Evolutionary conservation across 30 jellyfish, hydroid and myxozoan genomes (phyloP).

Genomic region (Aurelia sp.): DNA sequence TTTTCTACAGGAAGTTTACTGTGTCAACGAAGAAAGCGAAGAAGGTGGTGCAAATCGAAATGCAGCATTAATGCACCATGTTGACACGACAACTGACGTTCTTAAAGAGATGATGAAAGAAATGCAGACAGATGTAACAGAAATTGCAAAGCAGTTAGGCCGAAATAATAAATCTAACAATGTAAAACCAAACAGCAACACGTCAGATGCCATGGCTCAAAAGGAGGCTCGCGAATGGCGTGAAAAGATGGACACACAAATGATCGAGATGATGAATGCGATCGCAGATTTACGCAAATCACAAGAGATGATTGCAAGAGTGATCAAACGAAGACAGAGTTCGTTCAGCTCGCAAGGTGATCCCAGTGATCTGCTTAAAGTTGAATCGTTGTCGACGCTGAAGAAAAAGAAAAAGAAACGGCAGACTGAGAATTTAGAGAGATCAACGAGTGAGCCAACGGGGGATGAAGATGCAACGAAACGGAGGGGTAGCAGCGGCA

Average conservation of each 20-base stretch:
- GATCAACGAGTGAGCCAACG: conserved; percentile 75
- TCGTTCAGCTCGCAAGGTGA: conserved; percentile 72
- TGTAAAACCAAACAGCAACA: conserved; percentile 13
- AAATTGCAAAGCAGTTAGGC: conserved; percentile 55
- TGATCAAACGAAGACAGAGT: conserved; percentile 70
- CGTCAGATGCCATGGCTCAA: conserved; percentile 71
- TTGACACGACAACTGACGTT: conserved; percentile 75
- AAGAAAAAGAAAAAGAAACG: conserved; percentile 48
- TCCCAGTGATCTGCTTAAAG: conserved; percentile 49
- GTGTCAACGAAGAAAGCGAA: conserved; percentile 82
- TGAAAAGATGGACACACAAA: conserved; percentile 55
- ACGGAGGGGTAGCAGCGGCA: neutral
- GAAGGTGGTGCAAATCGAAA: conserved; percentile 68
- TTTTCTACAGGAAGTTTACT: conserved; percentile 73
- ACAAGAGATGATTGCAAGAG: conserved; percentile 54
- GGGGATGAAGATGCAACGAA: conserved; percentile 42
- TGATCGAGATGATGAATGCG: conserved; percentile 48
- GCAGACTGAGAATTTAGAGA: conserved; percentile 42
- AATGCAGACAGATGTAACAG: conserved; percentile 60
- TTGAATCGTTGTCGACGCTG: conserved; percentile 49
- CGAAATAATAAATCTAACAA: conserved; percentile 38
- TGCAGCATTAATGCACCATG: conserved; percentile 76
- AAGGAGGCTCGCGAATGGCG: conserved; percentile 80
- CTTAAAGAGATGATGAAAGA: conserved; percentile 78
- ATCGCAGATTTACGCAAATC: conserved; percentile 54